Evolutionary conservation across 92 coral and sea anemone species (phyloP).

Genomic region (Bergia puertoricense): DNA sequence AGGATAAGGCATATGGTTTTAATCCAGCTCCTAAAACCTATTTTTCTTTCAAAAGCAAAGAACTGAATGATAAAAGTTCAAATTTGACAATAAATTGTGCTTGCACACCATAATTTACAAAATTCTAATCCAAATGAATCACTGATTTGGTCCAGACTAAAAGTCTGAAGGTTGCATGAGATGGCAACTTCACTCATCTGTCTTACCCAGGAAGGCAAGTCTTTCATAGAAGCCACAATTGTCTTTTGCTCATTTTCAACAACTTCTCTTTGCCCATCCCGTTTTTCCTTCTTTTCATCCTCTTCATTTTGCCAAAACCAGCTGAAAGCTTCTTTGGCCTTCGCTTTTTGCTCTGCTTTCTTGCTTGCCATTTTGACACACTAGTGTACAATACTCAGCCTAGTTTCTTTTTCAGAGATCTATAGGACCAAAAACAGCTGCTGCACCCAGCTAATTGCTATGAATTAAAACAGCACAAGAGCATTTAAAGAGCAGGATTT

Average conservation of each 20-base stretch:
- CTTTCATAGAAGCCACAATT: conserved; percentile 80
- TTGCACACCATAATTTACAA: neutral
- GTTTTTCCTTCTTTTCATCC: conserved; percentile 75
- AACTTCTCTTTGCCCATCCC: conserved; percentile 61
- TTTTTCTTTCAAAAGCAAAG: neutral
- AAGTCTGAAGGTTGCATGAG: neutral
- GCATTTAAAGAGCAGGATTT: neutral
- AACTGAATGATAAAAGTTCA: too few relatives aligned
- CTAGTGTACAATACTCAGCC: neutral
- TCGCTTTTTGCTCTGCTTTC: conserved; percentile 3
- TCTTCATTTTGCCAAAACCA: conserved; percentile 82
- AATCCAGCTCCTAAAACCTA: neutral
- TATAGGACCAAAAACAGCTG: neutral
- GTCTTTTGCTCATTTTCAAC: conserved; percentile 71
- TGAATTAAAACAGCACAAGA: neutral
- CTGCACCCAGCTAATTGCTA: conserved; percentile 2
- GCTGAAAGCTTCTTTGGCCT: conserved; percentile 3
- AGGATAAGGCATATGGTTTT: neutral
- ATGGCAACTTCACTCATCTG: neutral
- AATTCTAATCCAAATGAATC: too few relatives aligned
- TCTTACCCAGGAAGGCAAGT: conserved; percentile 97
- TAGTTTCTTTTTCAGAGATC: neutral
- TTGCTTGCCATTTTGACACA: conserved; percentile 19
- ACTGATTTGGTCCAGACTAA: neutral
- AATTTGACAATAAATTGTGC: too few relatives aligned